Conservation (phyloP, 2,797 vertebrate genomes). For the Enteromius trimaculatus region DNA sequence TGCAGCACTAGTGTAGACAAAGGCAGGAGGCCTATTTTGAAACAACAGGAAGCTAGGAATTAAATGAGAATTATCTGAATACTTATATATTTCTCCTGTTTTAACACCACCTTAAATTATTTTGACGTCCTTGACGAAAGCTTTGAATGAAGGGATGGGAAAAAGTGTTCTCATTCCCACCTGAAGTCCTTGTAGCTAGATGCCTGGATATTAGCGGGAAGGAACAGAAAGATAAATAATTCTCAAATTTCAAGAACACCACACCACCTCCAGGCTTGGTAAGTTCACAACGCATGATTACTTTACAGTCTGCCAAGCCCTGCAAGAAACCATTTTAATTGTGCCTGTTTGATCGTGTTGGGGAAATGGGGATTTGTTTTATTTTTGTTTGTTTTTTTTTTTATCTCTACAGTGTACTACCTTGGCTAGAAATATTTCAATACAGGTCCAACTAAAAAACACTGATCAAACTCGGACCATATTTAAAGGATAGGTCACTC, state of each 20-base stretch:
- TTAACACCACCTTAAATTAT: background rate
- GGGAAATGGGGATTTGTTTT: background rate
- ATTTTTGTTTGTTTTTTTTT: background rate
- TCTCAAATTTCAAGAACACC: slow-evolving; percentile 37
- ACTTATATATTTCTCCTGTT: background rate
- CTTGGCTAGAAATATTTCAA: background rate
- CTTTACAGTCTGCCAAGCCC: slow-evolving; percentile 29
- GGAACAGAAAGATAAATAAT: background rate
- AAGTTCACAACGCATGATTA: slow-evolving; percentile 43
- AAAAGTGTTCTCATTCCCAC: background rate
- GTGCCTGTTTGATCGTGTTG: background rate
- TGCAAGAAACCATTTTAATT: background rate
- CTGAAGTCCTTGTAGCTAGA: slow-evolving; percentile 17
- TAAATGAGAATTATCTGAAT: background rate
- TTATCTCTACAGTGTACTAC: background rate
- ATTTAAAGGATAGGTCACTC: background rate
- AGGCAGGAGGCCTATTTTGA: background rate
- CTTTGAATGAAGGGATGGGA: background rate
- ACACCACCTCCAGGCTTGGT: slow-evolving; percentile 40
- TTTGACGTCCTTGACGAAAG: background rate
- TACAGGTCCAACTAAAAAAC: no score
- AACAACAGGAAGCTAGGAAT: background rate
- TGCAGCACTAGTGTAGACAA: background rate
- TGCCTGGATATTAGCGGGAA: background rate
- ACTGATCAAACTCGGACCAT: background rate